These are phyloP conservation scores for Pristionchus arcanus DNA, from an alignment of 2,888 invertebrate species.

Conservation along the genomic window DNA sequence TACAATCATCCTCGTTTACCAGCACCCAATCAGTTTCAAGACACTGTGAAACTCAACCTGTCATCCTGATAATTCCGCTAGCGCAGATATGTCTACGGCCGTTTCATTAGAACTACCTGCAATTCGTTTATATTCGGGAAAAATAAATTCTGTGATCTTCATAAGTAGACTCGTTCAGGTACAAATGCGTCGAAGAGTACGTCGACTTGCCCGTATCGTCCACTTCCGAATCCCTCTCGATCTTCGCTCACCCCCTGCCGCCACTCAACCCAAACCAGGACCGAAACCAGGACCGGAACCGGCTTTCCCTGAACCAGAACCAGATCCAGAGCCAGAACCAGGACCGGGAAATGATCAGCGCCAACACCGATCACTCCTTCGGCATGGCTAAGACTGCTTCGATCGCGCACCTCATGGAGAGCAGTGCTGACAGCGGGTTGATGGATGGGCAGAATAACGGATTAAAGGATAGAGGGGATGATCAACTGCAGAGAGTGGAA, in stretches of 20 bases:
- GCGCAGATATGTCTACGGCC: too few relatives aligned
- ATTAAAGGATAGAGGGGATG: neutral
- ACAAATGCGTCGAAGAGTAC: constrained; percentile 55
- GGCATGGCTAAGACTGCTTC: neutral
- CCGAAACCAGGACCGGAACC: neutral
- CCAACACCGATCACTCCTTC: neutral
- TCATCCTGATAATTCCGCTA: too few relatives aligned
- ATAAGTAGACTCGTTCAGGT: neutral
- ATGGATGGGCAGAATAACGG: neutral
- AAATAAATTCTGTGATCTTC: too few relatives aligned
- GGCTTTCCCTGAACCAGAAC: neutral
- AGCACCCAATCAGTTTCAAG: too few relatives aligned
- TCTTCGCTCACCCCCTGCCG: neutral
- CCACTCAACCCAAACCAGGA: neutral
- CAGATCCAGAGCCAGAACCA: neutral
- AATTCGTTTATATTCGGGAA: too few relatives aligned
- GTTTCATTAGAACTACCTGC: too few relatives aligned
- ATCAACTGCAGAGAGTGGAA: neutral
- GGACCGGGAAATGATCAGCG: neutral
- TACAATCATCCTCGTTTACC: too few relatives aligned
- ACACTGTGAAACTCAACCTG: too few relatives aligned
- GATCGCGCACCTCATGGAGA: neutral
- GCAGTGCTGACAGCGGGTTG: neutral
- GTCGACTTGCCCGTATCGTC: constrained; percentile 46
- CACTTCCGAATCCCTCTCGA: constrained; percentile 36